Conservation (phyloP, 2,797 vertebrate species). For the Clangula hyemalis region DNA sequence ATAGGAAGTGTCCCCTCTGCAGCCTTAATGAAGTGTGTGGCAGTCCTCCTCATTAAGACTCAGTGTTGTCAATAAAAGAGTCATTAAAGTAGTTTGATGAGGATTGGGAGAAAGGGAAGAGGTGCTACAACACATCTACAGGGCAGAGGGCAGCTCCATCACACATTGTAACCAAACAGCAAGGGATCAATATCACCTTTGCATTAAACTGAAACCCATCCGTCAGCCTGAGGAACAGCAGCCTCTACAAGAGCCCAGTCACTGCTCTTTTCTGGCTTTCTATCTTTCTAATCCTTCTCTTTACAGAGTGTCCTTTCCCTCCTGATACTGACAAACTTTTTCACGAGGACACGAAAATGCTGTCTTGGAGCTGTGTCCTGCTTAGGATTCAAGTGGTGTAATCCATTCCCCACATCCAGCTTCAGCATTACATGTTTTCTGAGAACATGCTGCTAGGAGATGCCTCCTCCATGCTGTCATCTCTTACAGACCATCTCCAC, state of each 20-base stretch:
- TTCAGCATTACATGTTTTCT: neutral
- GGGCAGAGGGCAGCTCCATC: constrained; percentile 71
- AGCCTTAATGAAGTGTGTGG: constrained; percentile 78
- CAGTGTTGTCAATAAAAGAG: constrained; percentile 79
- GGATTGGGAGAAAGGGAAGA: constrained; percentile 69
- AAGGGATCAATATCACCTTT: constrained; percentile 73
- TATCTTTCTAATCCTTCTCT: neutral
- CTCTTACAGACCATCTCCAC: neutral
- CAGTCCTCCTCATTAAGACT: constrained; percentile 80
- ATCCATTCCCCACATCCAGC: neutral
- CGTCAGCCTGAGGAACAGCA: constrained; percentile 64
- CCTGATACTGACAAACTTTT: neutral
- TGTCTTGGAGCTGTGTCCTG: neutral
- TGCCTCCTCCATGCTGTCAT: neutral
- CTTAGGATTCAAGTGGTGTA: neutral
- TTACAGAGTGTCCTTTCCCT: neutral
- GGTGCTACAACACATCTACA: constrained; percentile 52
- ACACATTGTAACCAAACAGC: constrained; percentile 59
- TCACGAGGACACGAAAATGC: neutral
- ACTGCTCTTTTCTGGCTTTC: constrained; percentile 29
- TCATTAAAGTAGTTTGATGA: constrained; percentile 80
- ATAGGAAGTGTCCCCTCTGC: constrained; percentile 45
- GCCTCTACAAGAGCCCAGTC: constrained; percentile 32
- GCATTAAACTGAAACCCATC: constrained; percentile 69
- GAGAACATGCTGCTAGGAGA: neutral